Base-by-base conservation (phyloP, 2,888 invertebrate genomes). In the Patella depressa region DNA sequence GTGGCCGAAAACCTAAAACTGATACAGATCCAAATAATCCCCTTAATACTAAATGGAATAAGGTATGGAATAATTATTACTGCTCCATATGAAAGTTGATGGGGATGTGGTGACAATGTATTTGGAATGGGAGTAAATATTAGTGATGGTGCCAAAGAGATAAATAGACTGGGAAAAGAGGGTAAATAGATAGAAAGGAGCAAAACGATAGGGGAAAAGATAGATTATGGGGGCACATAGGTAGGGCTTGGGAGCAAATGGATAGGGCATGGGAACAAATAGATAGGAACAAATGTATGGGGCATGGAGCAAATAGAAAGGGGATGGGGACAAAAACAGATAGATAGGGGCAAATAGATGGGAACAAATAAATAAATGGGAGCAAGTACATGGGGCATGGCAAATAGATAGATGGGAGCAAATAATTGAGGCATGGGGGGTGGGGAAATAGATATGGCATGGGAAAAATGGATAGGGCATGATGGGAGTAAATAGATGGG, bases 181-280 rank as follows among this genome's bases (percentile, higher is more conserved):
- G 45, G 15, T 1, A 15, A 53, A 53, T 14, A 53, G 15, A 72
- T 45, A 53, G 17, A 15, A 53, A 17, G 65, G 17, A 0, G 65
- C 7, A 65, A 19, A n/a, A 59, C 57, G 69, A 70, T 71, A 78
- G 76, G 59, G 78, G 75, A 78, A 78, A 72, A 17, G 80, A 78
- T 71, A 76, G 75, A 73, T 29, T 29, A 34, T 34, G 34, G 34
- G 7, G 7, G 34, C 34, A 34, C 4, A 34, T 34, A 5, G 4
- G 4, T 5, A 34, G 34, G 34, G 34, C 34, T 34, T 34, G 34
- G 34, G 34, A 34, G 34, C 34, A 34, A 34, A 34, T 34, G 4
- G 34, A 34, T 34, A 34, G 7, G 29, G 29, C 29, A 34, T 34
- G 71, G 73, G 34, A 79, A 77, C 54, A 74, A 74, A 54, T 70